phyloP scores from a whole-genome alignment of 2,113 vertebrate species.

The Hystrix brachyura region DNA sequence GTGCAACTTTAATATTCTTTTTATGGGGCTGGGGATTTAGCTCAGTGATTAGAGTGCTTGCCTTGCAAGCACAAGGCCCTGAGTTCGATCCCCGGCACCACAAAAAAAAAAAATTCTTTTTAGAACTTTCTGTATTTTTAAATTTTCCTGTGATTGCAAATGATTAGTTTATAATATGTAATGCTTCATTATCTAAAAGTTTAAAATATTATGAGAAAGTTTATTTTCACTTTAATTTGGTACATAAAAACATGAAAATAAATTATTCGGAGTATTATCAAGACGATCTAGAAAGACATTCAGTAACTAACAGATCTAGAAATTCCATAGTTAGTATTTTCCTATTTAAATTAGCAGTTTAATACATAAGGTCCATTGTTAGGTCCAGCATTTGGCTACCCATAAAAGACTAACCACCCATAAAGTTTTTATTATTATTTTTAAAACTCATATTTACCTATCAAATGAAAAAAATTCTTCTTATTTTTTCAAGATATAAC shows the following conservation, averaged over 20 bases:
- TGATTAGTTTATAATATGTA: neutral
- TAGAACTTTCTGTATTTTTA: neutral
- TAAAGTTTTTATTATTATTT: neutral
- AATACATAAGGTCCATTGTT: neutral
- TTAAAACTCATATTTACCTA: neutral
- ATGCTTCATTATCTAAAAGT: neutral
- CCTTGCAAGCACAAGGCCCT: too few relatives aligned
- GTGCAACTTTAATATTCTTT: neutral
- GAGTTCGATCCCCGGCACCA: too few relatives aligned
- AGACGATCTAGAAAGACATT: neutral
- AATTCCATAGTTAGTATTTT: slow-evolving; percentile 17
- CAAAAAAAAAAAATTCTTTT: neutral
- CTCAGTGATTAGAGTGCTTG: too few relatives aligned
- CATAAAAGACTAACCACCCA: neutral
- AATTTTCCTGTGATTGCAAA: neutral
- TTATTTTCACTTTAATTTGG: neutral
- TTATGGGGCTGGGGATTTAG: neutral
- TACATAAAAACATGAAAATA: neutral
- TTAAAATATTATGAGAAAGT: neutral
- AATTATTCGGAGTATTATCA: neutral
- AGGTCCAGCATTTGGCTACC: neutral
- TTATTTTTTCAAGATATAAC: slow-evolving; percentile 51
- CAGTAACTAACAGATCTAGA: neutral
- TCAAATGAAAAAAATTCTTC: neutral
- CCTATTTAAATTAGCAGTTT: slow-evolving; percentile 28